Evolutionary conservation across 2,113 vertebrate species (phyloP).

Genomic region (Xenopus laevis): DNA sequence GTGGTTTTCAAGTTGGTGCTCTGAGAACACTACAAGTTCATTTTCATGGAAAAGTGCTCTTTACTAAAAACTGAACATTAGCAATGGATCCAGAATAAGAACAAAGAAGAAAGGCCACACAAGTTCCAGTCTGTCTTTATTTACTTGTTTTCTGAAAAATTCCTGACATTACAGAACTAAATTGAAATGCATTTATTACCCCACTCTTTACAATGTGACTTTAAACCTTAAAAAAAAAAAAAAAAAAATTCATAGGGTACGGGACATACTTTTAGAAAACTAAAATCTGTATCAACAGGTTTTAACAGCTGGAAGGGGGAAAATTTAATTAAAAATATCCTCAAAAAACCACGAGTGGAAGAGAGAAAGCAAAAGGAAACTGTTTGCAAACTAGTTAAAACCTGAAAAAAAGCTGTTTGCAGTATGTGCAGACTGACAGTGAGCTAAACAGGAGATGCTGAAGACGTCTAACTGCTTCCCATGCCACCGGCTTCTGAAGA

Average conservation of each 20-base stretch:
- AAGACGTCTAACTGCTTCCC: slow-evolving; percentile 89
- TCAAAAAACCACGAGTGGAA: slow-evolving; percentile 69
- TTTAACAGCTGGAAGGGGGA: slow-evolving; percentile 72
- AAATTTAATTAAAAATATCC: slow-evolving; percentile 56
- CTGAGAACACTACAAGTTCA: no score
- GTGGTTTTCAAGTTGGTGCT: no score
- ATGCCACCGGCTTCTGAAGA: slow-evolving; percentile 96
- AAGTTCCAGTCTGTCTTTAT: slow-evolving; percentile 78
- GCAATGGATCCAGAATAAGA: background rate
- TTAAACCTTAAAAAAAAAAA: slow-evolving; percentile 56
- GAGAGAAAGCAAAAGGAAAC: slow-evolving; percentile 72
- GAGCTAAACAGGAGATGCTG: slow-evolving; percentile 60
- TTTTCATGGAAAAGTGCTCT: no score
- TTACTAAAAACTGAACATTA: no score
- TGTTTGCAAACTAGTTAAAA: slow-evolving; percentile 84
- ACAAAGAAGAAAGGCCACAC: slow-evolving; percentile 48
- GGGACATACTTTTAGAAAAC: slow-evolving; percentile 73
- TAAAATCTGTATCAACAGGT: slow-evolving; percentile 76
- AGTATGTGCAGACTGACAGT: slow-evolving; percentile 65
- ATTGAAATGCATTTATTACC: slow-evolving; percentile 77
- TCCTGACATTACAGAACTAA: slow-evolving; percentile 83
- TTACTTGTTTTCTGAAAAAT: slow-evolving; percentile 80
- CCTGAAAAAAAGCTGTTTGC: slow-evolving; percentile 73
- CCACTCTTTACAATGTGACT: slow-evolving; percentile 73
- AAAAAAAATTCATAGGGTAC: slow-evolving; percentile 59